Base-by-base conservation (phyloP, 2,888 invertebrate species). In the Drosophila pseudotakahashii region DNA sequence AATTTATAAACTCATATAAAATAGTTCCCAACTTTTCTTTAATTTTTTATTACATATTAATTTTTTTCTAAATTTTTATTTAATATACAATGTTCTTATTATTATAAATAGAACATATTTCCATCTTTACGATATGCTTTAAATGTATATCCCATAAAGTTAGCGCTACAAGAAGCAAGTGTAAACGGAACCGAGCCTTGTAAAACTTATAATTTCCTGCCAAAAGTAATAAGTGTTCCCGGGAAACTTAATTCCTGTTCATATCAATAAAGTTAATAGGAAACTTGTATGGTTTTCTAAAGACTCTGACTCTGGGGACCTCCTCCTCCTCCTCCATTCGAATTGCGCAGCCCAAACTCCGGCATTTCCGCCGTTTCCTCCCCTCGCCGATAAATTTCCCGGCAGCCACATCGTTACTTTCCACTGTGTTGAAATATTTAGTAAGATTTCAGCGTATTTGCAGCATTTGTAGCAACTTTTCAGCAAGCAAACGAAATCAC, bases 371-470 rank as follows among this genome's bases (percentile, higher is more conserved):
- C 37, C n/a, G 9, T 9, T 14, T 44, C 11, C 11, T 3, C 16
- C 10, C 19, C 7, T 10, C 37, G 7, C 10, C 7, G 10, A 26
- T 26, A 16, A 32, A 19, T 44, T 47, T 16, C 53, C 53, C 55
- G 39, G 37, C 62, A 61, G 36, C 36, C 63, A 71, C 66, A 73
- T 63, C 39, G 62, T 68, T 72, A 59, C 39, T 58, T 69, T 59
- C 50, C n/a, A 19, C 62, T 45, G 73, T 72, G 83, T 61, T 82
- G 81, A 88, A 88, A 80, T 82, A 85, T 88, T 85, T 80, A 79
- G 80, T 88, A 79, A 72, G 88, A 80, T 82, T 88, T 82, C 75
- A 50, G 76, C 75, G 70, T 47, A 59, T 60, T 55, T 60, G 42
- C 53, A 48, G 67, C 70, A 78, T 76, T 83, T 81, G 88, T 85